These are phyloP conservation scores for Epinephelus fuscoguttatus DNA, from an alignment of 2,113 vertebrate species.

Conservation along the genomic window DNA sequence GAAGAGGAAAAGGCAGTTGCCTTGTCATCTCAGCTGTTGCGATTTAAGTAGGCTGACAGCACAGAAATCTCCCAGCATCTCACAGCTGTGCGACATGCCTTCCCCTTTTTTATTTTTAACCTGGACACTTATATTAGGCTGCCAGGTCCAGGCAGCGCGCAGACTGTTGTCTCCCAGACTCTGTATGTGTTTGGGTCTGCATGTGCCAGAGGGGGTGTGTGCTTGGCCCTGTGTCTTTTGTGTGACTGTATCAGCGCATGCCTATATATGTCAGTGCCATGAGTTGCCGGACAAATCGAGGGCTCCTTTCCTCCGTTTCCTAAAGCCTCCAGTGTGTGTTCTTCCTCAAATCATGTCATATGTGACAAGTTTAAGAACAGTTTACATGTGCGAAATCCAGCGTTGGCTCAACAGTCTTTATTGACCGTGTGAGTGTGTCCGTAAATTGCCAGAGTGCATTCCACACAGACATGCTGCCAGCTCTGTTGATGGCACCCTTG, in stretches of 20 bases:
- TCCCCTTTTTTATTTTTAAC: constrained; percentile 87
- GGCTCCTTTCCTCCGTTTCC: constrained; percentile 1
- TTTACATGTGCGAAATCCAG: constrained; percentile 50
- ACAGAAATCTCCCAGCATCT: constrained; percentile 81
- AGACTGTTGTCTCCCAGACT: constrained; percentile 69
- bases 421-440: constrained; percentile 66
- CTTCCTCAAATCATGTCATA: constrained; percentile 51
- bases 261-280: constrained; percentile 37
- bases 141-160: constrained; percentile 28
- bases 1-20: constrained; percentile 52
- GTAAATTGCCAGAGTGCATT: constrained; percentile 78
- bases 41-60: constrained; percentile 86
- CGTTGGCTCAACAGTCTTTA: constrained; percentile 57
- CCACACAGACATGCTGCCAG: constrained; percentile 73
- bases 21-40: constrained; percentile 91
- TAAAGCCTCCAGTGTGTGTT: constrained; percentile 28
- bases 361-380: constrained; percentile 67
- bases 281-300: not conserved
- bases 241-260: constrained; percentile 23
- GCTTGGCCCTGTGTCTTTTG: not conserved
- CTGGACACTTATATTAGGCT: constrained; percentile 73
- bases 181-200: constrained; percentile 38
- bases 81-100: constrained; percentile 88
- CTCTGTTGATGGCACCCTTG: constrained; percentile 72
- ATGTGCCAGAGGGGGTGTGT: not conserved